phyloP scores from a whole-genome alignment of 2,113 vertebrate genomes.

The Ovis aries region ARS-UI_Ramb_v3.0 NC_056057.1:81417501-81418000 shows the following conservation, averaged over 20 bases:
- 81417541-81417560: neutral
- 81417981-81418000: slow-evolving; percentile 37
- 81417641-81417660: slow-evolving; percentile 28
- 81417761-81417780: slow-evolving; percentile 44
- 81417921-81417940: slow-evolving; percentile 62
- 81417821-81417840: slow-evolving; percentile 71
- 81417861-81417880: slow-evolving; percentile 61
- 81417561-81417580: slow-evolving; percentile 10
- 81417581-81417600: neutral
- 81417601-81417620: neutral
- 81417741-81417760: slow-evolving; percentile 45
- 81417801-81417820: slow-evolving; percentile 49
- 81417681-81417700: slow-evolving; percentile 39
- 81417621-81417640: slow-evolving; percentile 23
- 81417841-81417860: slow-evolving; percentile 53
- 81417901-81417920: slow-evolving; percentile 68
- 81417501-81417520: neutral
- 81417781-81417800: slow-evolving; percentile 66
- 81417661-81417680: slow-evolving; percentile 48
- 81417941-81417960: slow-evolving; percentile 35
- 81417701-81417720: slow-evolving; percentile 33
- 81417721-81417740: neutral
- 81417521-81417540: neutral
- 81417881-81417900: slow-evolving; percentile 58
- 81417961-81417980: slow-evolving; percentile 27